Base-by-base conservation (phyloP, 92 coral and sea anemone species). In the Hydrozoanthus gracilis region DNA sequence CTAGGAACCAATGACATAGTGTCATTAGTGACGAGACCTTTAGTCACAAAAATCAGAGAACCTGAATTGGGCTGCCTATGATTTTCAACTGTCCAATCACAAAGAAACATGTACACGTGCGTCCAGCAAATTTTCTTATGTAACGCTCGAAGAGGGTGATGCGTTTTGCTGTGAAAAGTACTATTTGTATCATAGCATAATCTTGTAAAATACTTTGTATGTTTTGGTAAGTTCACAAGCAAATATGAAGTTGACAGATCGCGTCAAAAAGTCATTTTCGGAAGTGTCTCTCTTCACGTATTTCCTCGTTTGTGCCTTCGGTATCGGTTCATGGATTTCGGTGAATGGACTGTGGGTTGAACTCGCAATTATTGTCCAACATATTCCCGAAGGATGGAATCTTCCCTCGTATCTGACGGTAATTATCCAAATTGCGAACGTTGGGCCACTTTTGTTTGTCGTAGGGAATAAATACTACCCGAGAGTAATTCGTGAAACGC, bases 341-440 rank as follows among this genome's bases (percentile, higher is more conserved):
- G 88, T 97, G 83, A 97, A 97, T 78, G 99, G 99, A n/a, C 91
- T 96, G 13, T 96, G 99, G 99, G 99, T 96, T 4, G 99, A 96
- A 83, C 87, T 96, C 77, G 98, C 99, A 9, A 82, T 96, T n/a
- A 93, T 96, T 12, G 98, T 96, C 4, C 98, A 95, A 91, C 87
- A 93, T 79, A 95, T 94, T 56, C 99, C 99, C 10, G 99, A 96
- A 89, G 73, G 92, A 46, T 96, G 99, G 99, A 89, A 92, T 49
- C 90, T 96, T 8, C 99, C 99, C 13, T 96, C 99, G 0, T 95
- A 93, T 82, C 82, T 96, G 18, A 93, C 98, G 3, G 97, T 96
- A 4, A 95, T 93, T 56, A 96, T 96, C 64, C 99, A 96, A 83
- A 76, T 96, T 76, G 99, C 98, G 51, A 96, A 96, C 92, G 88